Base-by-base conservation (phyloP, 2,888 invertebrate genomes). In the Sclerodermus sp. region DNA sequence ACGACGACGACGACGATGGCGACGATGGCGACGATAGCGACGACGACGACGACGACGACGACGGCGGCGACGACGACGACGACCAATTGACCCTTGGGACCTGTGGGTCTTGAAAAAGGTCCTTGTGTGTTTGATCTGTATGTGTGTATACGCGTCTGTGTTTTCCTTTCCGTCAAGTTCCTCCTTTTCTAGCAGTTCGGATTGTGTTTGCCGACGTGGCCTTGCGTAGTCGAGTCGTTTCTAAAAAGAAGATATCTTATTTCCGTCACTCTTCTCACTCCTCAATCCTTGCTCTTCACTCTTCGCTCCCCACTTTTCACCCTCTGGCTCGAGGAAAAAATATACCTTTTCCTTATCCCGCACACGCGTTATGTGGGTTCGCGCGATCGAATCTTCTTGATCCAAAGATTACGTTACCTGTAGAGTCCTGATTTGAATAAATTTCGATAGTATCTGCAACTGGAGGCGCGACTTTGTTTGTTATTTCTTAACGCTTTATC, bases 201-300 rank as follows among this genome's bases (percentile, higher is more conserved):
- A 63, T 55, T 60, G 60, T 62, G 55, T 57, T 63, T 57, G 57
- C 44, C 51, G 51, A 57, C 55, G 45, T 51, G 29, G 54, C 23
- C 42, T 47, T 47, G 54, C 43, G n/a, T n/a, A n/a, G 51, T 50
- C 48, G 63, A 62, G 57, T 60, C 60, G 47, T 53, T 38, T 57
- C 54, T 56, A 62, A 60, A 62, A 57, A 57, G 52, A 51, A 49
- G 60, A 63, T 62, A 63, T 62, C 63, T 62, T 60, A 62, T 62
- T 62, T 62, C 60, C 57, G 10, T 13, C 9, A 9, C 37, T 9
- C 10, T 13, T n/a, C n/a, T n/a, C n/a, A n/a, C n/a, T n/a, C n/a
- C n/a, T n/a, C n/a, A n/a, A 6, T 31, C 12, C 31, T 12, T 9
- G 12, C 6, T 31, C 6, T 31, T 31, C 31, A 31, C 31, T n/a